Percentiles rank a stretch among this genome's conserved stretches.
These are phyloP conservation scores for Corythaeola cristata DNA, from an alignment of 2,113 vertebrate genomes.

Conservation along the genomic window DNA sequence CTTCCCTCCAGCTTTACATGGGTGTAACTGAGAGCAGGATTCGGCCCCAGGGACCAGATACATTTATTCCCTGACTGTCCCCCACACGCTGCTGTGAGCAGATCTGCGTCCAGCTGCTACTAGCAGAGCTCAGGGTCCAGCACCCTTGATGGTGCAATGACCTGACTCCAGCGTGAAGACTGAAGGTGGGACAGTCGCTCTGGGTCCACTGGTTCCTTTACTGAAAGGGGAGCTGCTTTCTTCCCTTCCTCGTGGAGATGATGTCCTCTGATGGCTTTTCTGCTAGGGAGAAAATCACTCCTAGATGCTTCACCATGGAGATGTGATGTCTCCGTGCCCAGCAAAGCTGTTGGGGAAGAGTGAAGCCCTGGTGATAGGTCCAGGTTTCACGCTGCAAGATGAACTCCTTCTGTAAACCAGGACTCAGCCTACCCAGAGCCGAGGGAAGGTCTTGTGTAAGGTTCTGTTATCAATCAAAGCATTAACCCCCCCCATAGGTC, in stretches of 20 bases:
- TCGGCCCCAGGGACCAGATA: fast-evolving
- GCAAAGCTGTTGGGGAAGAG: not conserved
- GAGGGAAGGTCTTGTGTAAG: not conserved
- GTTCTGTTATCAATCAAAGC: not conserved
- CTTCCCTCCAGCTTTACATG: not conserved
- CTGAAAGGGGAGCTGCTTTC: not conserved
- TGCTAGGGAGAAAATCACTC: not conserved
- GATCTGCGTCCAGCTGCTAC: not conserved
- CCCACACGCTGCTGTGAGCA: fast-evolving
- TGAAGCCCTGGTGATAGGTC: not conserved
- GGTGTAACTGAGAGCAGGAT: not conserved
- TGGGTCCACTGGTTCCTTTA: not conserved
- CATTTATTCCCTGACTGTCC: not conserved
- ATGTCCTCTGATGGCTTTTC: not conserved
- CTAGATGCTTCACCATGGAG: not conserved
- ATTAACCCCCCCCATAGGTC: not conserved
- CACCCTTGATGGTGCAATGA: not conserved
- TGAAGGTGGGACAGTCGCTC: not conserved
- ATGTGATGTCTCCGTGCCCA: not conserved
- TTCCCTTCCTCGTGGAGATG: not conserved
- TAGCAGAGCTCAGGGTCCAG: not conserved
- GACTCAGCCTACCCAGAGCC: not conserved
- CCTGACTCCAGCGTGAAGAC: not conserved
- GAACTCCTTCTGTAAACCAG: not conserved
- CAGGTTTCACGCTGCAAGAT: not conserved